phyloP scores from a whole-genome alignment of 1,140 invertebrate genomes.

The Conus betulinus region DNA sequence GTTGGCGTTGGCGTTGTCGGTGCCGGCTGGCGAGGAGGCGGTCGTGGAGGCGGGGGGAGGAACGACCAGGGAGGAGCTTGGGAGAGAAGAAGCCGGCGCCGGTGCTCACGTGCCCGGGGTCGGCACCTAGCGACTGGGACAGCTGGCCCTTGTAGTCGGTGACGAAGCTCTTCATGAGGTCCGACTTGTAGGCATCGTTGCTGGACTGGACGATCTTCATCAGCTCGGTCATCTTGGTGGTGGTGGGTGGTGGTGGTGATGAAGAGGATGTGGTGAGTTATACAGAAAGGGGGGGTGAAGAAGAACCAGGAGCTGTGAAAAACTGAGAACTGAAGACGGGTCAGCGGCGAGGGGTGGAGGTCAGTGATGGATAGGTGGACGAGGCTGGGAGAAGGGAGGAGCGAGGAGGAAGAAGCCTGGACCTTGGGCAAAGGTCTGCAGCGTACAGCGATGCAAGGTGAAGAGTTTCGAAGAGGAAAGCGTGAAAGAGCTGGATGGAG shows the following conservation, averaged over 20 bases:
- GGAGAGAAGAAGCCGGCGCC: background rate
- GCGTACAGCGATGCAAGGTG: background rate
- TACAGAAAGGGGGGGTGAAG: background rate
- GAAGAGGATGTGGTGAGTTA: background rate
- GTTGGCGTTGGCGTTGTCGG: slow-evolving; percentile 10
- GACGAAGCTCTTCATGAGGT: slow-evolving; percentile 28
- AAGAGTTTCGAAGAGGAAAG: background rate
- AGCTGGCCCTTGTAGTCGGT: background rate
- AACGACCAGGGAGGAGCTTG: background rate
- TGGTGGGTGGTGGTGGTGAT: background rate
- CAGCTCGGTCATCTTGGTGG: slow-evolving; percentile 29
- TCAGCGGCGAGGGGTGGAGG: background rate
- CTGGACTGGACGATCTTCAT: slow-evolving; percentile 11
- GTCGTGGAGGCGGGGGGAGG: slow-evolving; percentile 1
- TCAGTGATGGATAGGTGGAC: background rate
- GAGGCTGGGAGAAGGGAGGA: background rate
- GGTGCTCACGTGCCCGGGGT: background rate
- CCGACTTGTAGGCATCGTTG: slow-evolving; percentile 40
- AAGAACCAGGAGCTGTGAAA: background rate
- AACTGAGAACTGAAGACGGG: background rate
- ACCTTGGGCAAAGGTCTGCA: background rate
- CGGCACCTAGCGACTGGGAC: background rate
- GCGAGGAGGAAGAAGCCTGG: too few relatives aligned
- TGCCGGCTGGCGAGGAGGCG: background rate
- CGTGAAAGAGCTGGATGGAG: background rate